Conservation (phyloP, 2,797 vertebrate genomes). For the Discoglossus pictus region DNA sequence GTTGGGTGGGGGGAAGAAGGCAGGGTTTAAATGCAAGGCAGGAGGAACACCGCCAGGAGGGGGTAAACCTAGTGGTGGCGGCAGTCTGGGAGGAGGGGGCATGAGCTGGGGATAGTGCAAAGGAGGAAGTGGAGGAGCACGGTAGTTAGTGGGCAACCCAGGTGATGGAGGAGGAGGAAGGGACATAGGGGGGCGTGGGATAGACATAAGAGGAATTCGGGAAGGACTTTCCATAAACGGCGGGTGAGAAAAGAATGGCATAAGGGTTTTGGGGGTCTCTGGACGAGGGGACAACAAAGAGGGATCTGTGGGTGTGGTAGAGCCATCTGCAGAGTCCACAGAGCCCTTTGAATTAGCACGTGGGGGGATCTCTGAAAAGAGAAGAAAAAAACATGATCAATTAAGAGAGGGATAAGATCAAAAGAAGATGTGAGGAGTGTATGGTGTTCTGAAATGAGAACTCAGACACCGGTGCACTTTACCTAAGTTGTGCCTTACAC, state of each 20-base stretch:
- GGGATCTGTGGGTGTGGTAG: slow-evolving; percentile 66
- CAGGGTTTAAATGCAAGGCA: slow-evolving; percentile 83
- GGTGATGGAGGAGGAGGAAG: slow-evolving; percentile 68
- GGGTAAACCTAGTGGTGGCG: slow-evolving; percentile 66
- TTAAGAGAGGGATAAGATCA: too few species aligned
- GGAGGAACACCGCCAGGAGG: slow-evolving; percentile 69
- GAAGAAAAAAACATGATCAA: slow-evolving; percentile 20
- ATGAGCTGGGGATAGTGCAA: slow-evolving; percentile 72
- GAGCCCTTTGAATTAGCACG: slow-evolving; percentile 76
- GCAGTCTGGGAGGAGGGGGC: slow-evolving; percentile 74
- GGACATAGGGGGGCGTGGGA: slow-evolving; percentile 63
- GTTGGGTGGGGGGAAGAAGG: slow-evolving; percentile 80
- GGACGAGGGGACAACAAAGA: slow-evolving; percentile 62
- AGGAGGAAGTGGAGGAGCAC: slow-evolving; percentile 67
- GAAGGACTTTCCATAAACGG: slow-evolving; percentile 64
- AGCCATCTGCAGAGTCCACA: slow-evolving; percentile 65
- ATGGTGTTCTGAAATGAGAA: too few species aligned
- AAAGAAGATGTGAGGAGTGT: background rate
- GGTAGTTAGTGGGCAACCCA: slow-evolving; percentile 69
- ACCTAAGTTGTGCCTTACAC: too few species aligned
- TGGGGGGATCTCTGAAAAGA: slow-evolving; percentile 78
- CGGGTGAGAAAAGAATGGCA: slow-evolving; percentile 72
- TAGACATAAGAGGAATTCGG: slow-evolving; percentile 60
- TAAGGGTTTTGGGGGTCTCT: slow-evolving; percentile 75
- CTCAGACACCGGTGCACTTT: too few species aligned